Conservation (phyloP, 2,113 vertebrate genomes). For the Coturnix japonica region DNA sequence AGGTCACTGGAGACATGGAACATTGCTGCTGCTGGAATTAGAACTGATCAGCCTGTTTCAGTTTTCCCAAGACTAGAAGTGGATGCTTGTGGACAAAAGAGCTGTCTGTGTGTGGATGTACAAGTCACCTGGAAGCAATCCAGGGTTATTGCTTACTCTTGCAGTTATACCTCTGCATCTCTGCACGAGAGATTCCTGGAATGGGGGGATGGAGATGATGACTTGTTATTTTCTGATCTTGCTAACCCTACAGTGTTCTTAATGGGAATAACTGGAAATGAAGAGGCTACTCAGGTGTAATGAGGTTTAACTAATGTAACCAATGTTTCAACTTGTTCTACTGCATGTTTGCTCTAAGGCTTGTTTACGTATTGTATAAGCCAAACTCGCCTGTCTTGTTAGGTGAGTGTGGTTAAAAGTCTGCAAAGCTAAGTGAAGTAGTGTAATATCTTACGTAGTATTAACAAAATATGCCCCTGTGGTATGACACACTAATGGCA, state of each 20-base stretch:
- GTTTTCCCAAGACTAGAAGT: neutral
- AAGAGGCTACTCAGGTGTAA: conserved; percentile 66
- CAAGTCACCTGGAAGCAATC: neutral
- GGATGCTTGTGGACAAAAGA: neutral
- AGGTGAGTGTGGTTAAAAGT: conserved; percentile 66
- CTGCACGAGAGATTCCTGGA: neutral
- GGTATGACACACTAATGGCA: neutral
- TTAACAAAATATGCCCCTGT: conserved; percentile 28
- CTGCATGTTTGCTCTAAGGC: conserved; percentile 65
- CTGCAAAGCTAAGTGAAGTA: conserved; percentile 58
- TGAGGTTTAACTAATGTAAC: conserved; percentile 63
- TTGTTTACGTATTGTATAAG: conserved; percentile 76
- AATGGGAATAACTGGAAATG: conserved; percentile 37
- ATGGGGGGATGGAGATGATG: neutral
- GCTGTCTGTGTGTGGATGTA: neutral
- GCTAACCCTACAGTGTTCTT: conserved; percentile 16
- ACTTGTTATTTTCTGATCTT: conserved; percentile 6
- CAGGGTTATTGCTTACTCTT: neutral
- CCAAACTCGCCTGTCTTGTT: conserved; percentile 81
- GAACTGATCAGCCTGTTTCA: neutral
- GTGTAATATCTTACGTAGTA: conserved; percentile 61
- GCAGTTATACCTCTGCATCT: neutral
- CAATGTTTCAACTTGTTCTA: conserved; percentile 69
- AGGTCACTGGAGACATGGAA: accelerated
- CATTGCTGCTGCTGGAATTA: neutral